phyloP scores from a whole-genome alignment of 2,113 vertebrate genomes.

The Melierax canorus region DNA sequence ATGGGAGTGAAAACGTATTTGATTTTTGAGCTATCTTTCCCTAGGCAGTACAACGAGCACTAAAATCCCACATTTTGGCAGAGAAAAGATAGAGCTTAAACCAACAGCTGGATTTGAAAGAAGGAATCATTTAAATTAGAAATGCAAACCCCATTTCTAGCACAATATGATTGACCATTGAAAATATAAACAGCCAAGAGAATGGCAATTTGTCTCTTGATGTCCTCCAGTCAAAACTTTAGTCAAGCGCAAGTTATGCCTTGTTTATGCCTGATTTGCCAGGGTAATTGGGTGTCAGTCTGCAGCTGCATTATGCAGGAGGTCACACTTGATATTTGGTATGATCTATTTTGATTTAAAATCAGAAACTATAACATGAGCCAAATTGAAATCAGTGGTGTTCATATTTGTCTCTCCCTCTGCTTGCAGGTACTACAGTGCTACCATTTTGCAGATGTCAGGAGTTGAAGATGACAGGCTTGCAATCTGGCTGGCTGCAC shows the following conservation, averaged over 20 bases:
- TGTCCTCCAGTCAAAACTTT: background rate
- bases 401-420: background rate
- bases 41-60: background rate
- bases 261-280: background rate
- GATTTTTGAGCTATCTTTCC: background rate
- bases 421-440: constrained; percentile 91
- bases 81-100: background rate
- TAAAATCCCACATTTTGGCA: background rate
- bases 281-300: background rate
- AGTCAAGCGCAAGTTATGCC: background rate
- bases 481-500: constrained; percentile 92
- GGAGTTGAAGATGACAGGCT: constrained; percentile 90
- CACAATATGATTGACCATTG: background rate
- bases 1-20: background rate
- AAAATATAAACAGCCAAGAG: background rate
- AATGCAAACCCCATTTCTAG: background rate
- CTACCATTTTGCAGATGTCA: constrained; percentile 98
- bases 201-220: background rate
- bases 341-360: background rate
- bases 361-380: background rate
- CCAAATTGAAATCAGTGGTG: background rate
- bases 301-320: background rate
- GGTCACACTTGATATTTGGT: background rate
- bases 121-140: background rate
- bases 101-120: background rate